phyloP scores from a whole-genome alignment of 2,113 vertebrate species.

The Parotia lawesii region DNA sequence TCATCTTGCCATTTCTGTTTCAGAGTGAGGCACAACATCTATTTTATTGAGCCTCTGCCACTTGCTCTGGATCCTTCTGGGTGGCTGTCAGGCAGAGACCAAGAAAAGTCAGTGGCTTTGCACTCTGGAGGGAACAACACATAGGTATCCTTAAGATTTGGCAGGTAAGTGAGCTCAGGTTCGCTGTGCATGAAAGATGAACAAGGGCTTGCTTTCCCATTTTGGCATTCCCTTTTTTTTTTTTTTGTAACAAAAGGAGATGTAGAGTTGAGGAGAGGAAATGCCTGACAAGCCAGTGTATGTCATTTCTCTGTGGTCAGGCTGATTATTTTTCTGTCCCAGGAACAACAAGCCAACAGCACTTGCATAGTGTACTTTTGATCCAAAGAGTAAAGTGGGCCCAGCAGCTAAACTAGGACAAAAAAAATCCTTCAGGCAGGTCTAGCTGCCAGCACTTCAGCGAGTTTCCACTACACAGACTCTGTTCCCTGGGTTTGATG shows the following conservation, averaged over 20 bases:
- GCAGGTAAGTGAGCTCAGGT: neutral
- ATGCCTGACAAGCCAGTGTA: neutral
- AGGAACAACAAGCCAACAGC: neutral
- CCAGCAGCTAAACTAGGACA: neutral
- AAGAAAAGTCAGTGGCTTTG: neutral
- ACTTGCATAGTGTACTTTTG: neutral
- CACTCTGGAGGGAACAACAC: neutral
- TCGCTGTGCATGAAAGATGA: neutral
- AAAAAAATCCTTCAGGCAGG: neutral
- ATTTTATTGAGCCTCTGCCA: neutral
- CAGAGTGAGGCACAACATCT: neutral
- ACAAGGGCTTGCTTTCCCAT: neutral
- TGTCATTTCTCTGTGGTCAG: neutral
- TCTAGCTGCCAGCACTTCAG: neutral
- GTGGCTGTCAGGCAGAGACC: neutral
- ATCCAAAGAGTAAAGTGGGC: neutral
- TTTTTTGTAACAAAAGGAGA: neutral
- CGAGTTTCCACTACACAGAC: neutral
- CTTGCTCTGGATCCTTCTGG: neutral
- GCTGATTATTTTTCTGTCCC: neutral
- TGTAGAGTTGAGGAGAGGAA: neutral
- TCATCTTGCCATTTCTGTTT: neutral
- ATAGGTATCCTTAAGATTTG: neutral
- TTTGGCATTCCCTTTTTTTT: neutral
- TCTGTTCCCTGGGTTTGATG: neutral